These are phyloP conservation scores for Sarcoramphus papa DNA, from an alignment of 2,797 vertebrate genomes.

Conservation along the genomic window DNA sequence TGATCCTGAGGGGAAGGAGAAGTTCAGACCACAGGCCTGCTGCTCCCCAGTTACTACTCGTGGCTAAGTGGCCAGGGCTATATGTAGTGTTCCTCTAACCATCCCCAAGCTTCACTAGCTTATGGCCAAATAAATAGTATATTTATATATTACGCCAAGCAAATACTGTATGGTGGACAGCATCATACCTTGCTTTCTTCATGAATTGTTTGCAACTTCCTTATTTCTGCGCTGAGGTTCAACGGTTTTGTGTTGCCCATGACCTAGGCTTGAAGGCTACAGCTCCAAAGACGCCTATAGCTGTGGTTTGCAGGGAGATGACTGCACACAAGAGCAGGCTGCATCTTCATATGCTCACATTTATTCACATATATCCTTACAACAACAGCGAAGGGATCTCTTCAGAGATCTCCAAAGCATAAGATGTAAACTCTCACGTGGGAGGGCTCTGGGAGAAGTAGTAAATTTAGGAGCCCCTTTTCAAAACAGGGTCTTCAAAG, in stretches of 20 bases:
- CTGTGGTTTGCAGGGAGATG: background rate
- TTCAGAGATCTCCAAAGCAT: background rate
- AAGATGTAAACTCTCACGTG: background rate
- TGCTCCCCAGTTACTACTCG: background rate
- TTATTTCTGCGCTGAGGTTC: background rate
- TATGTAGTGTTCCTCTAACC: background rate
- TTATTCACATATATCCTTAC: background rate
- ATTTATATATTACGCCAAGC: background rate
- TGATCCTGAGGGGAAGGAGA: background rate
- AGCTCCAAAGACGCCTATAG: background rate
- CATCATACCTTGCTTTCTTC: background rate
- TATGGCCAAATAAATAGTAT: background rate
- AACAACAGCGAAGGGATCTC: background rate
- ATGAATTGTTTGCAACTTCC: background rate
- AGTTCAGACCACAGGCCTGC: background rate
- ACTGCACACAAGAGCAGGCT: background rate
- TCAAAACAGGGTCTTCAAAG: background rate
- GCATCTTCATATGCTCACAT: background rate
- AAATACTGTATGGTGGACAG: rapidly evolving
- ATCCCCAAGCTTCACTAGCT: background rate
- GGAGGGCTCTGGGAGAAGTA: background rate
- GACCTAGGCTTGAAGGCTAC: background rate
- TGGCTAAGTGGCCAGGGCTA: background rate
- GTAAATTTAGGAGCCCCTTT: background rate
- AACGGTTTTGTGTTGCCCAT: background rate